These are phyloP conservation scores for Callionymus lyra DNA, from an alignment of 2,113 vertebrate species.

Conservation along the genomic window DNA sequence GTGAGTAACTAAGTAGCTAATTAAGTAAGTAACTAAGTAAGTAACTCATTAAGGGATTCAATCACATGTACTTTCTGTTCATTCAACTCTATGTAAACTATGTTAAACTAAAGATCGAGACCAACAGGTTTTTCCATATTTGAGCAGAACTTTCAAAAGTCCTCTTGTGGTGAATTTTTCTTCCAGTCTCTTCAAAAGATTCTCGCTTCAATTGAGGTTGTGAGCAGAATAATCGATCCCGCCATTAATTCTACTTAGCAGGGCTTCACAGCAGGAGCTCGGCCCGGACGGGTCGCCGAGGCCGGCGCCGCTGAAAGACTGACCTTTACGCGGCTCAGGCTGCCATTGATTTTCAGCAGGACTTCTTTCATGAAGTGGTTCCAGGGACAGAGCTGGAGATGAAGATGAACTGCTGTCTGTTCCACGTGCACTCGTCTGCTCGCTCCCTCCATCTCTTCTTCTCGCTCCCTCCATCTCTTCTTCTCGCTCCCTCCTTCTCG, in stretches of 20 bases:
- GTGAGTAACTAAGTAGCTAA: no score
- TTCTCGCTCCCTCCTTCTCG: conserved; percentile 18
- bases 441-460: conserved; percentile 21
- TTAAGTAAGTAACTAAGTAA: no score
- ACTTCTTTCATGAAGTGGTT: conserved; percentile 73
- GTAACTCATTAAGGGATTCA: no score
- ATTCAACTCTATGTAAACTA: no score
- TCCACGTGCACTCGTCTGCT: conserved; percentile 28
- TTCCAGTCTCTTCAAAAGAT: conserved; percentile 66
- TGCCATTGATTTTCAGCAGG: conserved; percentile 75
- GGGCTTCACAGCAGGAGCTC: conserved; percentile 62
- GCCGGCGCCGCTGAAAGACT: conserved; percentile 63
- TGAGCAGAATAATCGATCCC: conserved; percentile 67
- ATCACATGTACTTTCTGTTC: no score
- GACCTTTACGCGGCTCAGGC: conserved; percentile 70
- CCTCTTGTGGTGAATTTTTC: no score
- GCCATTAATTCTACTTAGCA: conserved; percentile 74
- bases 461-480: conserved; percentile 22
- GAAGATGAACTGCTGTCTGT: conserved; percentile 71
- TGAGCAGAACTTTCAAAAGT: conserved; percentile 35
- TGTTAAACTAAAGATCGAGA: no score
- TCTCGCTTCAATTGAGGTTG: conserved; percentile 66
- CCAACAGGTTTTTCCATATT: conserved; percentile 35
- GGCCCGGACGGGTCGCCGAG: conserved; percentile 63
- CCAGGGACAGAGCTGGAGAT: conserved; percentile 67